Evolutionary conservation across 2,797 vertebrate genomes (phyloP).

Genomic region (Sarcoramphus papa): DNA sequence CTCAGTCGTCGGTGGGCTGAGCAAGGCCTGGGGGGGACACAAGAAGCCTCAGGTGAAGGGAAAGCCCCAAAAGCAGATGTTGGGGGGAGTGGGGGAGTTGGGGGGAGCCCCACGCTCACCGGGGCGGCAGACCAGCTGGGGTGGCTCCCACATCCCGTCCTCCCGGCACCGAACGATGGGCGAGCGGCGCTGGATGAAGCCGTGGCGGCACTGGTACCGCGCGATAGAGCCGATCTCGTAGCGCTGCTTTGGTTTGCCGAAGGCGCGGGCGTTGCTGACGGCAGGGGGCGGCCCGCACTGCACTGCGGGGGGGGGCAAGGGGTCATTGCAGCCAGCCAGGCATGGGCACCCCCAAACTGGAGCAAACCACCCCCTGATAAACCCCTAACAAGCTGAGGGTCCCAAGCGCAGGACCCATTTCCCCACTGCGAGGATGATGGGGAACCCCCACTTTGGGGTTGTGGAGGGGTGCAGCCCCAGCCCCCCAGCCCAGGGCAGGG

Average conservation of each 20-base stretch:
- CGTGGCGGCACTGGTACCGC: slow-evolving; percentile 82
- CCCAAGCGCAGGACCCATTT: fast-evolving
- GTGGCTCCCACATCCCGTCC: slow-evolving; percentile 84
- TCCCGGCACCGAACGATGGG: slow-evolving; percentile 83
- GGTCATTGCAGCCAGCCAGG: fast-evolving
- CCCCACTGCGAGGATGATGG: fast-evolving
- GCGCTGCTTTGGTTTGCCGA: slow-evolving; percentile 76
- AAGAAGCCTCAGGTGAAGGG: not conserved
- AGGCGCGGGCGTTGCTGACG: slow-evolving; percentile 76
- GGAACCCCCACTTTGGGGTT: not conserved
- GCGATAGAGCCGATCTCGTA: slow-evolving; percentile 81
- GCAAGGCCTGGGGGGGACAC: not conserved
- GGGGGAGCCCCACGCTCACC: not conserved
- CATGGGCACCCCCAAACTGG: not conserved
- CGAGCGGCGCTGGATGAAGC: slow-evolving; percentile 81
- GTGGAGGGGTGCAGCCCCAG: not conserved
- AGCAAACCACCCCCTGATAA: fast-evolving
- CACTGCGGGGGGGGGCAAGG: slow-evolving; percentile 65
- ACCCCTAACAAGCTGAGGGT: fast-evolving
- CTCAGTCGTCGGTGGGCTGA: not conserved
- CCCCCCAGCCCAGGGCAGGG: not conserved
- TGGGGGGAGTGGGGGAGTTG: fast-evolving
- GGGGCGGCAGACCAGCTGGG: slow-evolving; percentile 55
- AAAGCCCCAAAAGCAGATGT: fast-evolving
- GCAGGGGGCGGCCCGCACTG: slow-evolving; percentile 83